Conservation (phyloP, 1,140 invertebrate genomes). For the Zaprionus camerounensis region DNA sequence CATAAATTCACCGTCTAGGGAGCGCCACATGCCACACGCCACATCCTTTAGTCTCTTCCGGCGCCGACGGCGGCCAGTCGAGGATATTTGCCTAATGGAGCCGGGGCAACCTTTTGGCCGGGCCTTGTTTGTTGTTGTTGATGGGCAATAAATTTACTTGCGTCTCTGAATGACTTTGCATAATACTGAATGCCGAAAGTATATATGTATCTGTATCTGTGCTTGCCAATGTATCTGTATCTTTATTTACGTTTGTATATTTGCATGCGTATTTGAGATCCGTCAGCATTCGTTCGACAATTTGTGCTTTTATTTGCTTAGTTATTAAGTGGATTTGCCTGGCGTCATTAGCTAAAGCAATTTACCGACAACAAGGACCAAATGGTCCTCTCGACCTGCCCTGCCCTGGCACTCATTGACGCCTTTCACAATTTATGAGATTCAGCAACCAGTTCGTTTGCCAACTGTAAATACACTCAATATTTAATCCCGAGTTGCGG, state of each 20-base stretch:
- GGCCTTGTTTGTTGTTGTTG: slow-evolving; percentile 31
- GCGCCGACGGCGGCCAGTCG: slow-evolving; percentile 1
- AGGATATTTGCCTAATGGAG: slow-evolving; percentile 51
- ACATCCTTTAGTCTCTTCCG: slow-evolving; percentile 41
- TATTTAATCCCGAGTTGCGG: slow-evolving; percentile 9
- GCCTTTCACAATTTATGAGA: background rate
- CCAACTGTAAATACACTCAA: slow-evolving; percentile 3
- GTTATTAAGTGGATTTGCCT: slow-evolving; percentile 61
- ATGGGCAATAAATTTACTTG: slow-evolving; percentile 72
- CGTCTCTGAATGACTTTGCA: slow-evolving; percentile 72
- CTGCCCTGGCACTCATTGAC: slow-evolving; percentile 1
- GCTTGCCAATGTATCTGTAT: slow-evolving; percentile 13
- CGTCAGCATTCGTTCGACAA: slow-evolving; percentile 14
- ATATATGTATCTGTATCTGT: slow-evolving; percentile 20
- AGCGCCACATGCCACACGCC: slow-evolving; percentile 14
- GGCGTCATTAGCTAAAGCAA: slow-evolving; percentile 47
- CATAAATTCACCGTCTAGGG: slow-evolving; percentile 62
- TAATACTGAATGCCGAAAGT: slow-evolving; percentile 60
- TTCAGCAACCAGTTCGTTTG: slow-evolving; percentile 1
- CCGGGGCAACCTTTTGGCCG: slow-evolving; percentile 61
- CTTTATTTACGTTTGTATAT: background rate
- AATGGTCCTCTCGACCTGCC: slow-evolving; percentile 9
- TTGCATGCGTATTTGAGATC: background rate
- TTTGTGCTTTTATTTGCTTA: slow-evolving; percentile 51
- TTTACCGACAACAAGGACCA: slow-evolving; percentile 16